Evolutionary conservation across 2,888 invertebrate genomes (phyloP), one percentile per base, ranked within the genome.

Genomic region (Acanthosepion esculentum): DNA sequence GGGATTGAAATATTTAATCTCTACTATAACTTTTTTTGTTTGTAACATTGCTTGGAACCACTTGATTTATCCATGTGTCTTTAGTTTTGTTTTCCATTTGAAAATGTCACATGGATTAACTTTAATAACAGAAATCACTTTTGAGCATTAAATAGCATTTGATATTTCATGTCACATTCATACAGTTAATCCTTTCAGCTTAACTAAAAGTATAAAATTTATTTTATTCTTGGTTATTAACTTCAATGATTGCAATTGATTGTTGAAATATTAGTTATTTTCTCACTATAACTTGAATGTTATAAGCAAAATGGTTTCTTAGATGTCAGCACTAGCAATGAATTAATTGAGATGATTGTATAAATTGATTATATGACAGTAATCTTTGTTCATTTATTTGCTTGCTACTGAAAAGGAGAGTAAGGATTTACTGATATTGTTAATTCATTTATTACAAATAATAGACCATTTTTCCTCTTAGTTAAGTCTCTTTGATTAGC

Each of bases 181-280:
- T n/a, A 78, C 78, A 78, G n/a, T 78, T 78, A 78, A 78, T 78
- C 78, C n/a, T 78, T 78, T 78, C 78, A 78, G 78, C n/a, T 78
- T 78, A n/a, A 78, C 78, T 78, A 33, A n/a, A 78, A 78, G n/a
- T 1, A 33, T 78, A 33, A n/a, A 78, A 10, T n/a, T 78, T n/a
- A 15, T n/a, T 78, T 78, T n/a, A n/a, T n/a, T 78, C 78, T 78
- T 78, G n/a, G 78, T 78, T n/a, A 12, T 33, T n/a, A n/a, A 78
- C 12, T 78, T 78, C 64, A 78, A 5, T 33, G 78, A 78, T 12
- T 78, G 12, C 15, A 78, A 78, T 33, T n/a, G 33, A 33, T 23
- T n/a, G 5, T 78, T 78, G 78, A 78, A 78, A 78, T 78, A 78
- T 78, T 78, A 78, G 78, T 18, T n/a, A 78, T 15, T n/a, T 6